Conservation (phyloP, 2,888 invertebrate species). For the Lasioglossum pauxillum region DNA sequence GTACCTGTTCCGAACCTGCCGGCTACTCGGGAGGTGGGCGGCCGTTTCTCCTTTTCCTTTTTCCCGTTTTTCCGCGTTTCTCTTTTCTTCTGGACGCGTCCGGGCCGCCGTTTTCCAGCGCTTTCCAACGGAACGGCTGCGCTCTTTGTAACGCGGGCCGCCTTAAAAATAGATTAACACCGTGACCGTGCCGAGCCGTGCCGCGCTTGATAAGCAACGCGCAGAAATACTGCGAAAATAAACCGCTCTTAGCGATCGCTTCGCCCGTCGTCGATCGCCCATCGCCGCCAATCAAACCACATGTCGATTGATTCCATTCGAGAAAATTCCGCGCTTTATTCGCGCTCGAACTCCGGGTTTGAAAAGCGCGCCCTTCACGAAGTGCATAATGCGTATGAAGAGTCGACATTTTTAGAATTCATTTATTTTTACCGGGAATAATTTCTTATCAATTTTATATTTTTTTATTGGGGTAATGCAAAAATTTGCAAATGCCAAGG, state of each 20-base stretch:
- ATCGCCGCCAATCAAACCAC: neutral
- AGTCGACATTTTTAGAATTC: neutral
- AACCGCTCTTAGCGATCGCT: slow-evolving; percentile 30
- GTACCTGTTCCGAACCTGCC: neutral
- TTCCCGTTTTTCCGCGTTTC: neutral
- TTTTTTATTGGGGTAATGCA: too few relatives aligned
- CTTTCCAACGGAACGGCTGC: neutral
- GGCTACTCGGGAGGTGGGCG: neutral
- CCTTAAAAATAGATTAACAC: slow-evolving; percentile 74
- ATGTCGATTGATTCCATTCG: neutral
- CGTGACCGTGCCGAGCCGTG: slow-evolving; percentile 33
- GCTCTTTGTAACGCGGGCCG: slow-evolving; percentile 35
- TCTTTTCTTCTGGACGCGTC: neutral
- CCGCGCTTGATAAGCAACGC: slow-evolving; percentile 45
- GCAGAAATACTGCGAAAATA: slow-evolving; percentile 71
- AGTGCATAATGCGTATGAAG: neutral
- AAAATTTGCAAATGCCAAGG: neutral
- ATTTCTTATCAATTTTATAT: neutral
- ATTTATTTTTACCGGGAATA: neutral
- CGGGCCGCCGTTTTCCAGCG: slow-evolving; percentile 28
- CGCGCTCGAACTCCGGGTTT: neutral
- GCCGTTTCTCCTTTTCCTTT: neutral
- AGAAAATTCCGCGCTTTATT: neutral
- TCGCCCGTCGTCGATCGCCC: neutral
- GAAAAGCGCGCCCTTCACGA: neutral